A percentile compares a stretch with the other conserved stretches of the same genome.
Evolutionary conservation across 2,113 vertebrate genomes (phyloP).

Genomic region (Microcebus murinus): DNA sequence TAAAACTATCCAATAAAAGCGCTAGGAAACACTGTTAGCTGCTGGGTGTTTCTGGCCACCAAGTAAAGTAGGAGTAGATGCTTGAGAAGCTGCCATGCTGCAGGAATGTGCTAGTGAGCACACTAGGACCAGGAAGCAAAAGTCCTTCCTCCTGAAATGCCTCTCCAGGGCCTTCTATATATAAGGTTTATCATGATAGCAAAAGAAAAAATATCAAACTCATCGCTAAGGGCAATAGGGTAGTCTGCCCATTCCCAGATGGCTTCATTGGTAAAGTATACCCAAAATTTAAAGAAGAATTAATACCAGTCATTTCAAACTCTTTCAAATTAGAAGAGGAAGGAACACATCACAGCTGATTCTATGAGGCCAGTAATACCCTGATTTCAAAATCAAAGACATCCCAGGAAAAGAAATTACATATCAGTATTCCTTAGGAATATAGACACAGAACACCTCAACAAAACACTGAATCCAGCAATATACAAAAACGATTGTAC

Average conservation of each 20-base stretch:
- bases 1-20: not conserved
- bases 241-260: not conserved
- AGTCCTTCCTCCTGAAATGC: not conserved
- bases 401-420: not conserved
- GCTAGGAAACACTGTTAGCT: not conserved
- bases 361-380: not conserved
- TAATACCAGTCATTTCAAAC: not conserved
- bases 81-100: not conserved
- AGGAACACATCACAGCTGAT: not conserved
- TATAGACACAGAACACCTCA: not conserved
- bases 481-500: not conserved
- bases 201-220: conserved; percentile 15
- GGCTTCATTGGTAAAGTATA: not conserved
- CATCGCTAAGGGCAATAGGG: not conserved
- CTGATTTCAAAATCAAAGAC: not conserved
- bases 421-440: not conserved
- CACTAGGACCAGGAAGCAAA: not conserved
- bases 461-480: not conserved
- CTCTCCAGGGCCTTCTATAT: not conserved
- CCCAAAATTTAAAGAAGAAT: conserved; percentile 1
- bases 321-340: not conserved
- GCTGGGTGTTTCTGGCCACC: not conserved
- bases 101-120: not conserved
- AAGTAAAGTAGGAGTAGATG: not conserved
- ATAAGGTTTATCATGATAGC: not conserved